These are phyloP conservation scores for Corbicula japonica DNA, from an alignment of 2,888 invertebrate genomes.

Conservation along the genomic window DNA sequence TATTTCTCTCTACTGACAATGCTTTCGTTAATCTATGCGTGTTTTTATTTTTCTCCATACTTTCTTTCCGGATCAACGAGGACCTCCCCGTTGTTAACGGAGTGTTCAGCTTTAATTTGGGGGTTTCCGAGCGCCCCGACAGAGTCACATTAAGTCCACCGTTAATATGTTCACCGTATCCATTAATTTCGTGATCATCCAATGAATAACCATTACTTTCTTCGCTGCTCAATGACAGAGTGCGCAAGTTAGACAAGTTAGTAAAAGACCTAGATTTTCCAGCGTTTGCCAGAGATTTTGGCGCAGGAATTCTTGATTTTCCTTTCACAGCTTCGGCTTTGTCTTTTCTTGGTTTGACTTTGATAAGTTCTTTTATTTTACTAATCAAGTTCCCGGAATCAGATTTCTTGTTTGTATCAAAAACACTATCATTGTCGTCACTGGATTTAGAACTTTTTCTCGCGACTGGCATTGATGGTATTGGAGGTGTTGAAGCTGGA, in stretches of 20 bases:
- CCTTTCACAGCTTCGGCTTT: slow-evolving; percentile 62
- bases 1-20: slow-evolving; percentile 69
- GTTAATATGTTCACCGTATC: slow-evolving; percentile 61
- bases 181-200: slow-evolving; percentile 45
- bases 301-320: slow-evolving; percentile 77
- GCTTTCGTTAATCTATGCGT: slow-evolving; percentile 62
- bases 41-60: slow-evolving; percentile 65
- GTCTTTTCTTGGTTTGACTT: slow-evolving; percentile 77
- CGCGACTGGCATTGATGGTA: slow-evolving; percentile 61
- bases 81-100: slow-evolving; percentile 81
- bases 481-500: slow-evolving; percentile 44
- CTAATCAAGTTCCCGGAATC: slow-evolving; percentile 60
- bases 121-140: slow-evolving; percentile 72
- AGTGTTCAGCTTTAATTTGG: slow-evolving; percentile 77
- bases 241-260: slow-evolving; percentile 54
- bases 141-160: slow-evolving; percentile 55
- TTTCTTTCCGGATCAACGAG: slow-evolving; percentile 73
- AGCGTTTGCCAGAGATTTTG: slow-evolving; percentile 66
- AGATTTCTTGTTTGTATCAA: slow-evolving; percentile 36
- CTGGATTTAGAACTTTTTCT: slow-evolving; percentile 42
- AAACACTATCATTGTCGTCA: slow-evolving; percentile 49
- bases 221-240: slow-evolving; percentile 23
- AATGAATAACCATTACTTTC: slow-evolving; percentile 33
- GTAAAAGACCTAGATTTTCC: slow-evolving; percentile 75
- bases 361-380: slow-evolving; percentile 79